A percentile compares a stretch with the other conserved stretches of the same genome.
These are phyloP conservation scores for Aphelinus certus DNA, from an alignment of 1,140 invertebrate species.

Conservation along the genomic window DNA sequence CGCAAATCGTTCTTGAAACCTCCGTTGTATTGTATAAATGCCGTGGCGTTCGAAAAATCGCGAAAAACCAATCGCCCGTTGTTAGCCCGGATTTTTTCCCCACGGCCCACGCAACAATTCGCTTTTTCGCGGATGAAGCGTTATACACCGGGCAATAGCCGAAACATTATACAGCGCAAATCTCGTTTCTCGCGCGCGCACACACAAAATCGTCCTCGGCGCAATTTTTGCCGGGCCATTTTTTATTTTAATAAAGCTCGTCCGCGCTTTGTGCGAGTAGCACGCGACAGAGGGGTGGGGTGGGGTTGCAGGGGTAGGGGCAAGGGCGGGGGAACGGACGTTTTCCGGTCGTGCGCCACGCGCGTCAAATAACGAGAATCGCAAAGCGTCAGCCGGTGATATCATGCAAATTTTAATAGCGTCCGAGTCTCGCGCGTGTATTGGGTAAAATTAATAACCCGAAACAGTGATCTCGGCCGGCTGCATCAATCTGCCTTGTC, in stretches of 20 bases:
- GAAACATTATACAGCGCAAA: background rate
- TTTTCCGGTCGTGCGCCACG: background rate
- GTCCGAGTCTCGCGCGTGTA: conserved; percentile 16
- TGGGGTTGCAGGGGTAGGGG: too few species aligned
- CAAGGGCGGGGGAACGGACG: background rate
- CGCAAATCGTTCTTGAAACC: too few species aligned
- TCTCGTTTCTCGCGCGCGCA: background rate
- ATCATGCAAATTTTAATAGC: conserved; percentile 36
- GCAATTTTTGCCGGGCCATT: conserved; percentile 9
- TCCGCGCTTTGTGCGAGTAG: background rate
- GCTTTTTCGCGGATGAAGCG: too few species aligned
- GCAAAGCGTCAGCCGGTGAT: background rate
- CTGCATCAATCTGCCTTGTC: conserved; percentile 37
- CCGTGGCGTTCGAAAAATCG: too few species aligned
- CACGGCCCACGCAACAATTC: too few species aligned
- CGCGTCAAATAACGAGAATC: conserved; percentile 28
- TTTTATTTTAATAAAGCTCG: conserved; percentile 32
- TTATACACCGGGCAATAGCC: background rate
- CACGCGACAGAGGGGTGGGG: too few species aligned
- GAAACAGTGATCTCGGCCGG: conserved; percentile 18
- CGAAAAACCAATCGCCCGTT: too few species aligned
- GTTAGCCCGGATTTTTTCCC: too few species aligned
- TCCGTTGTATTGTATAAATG: too few species aligned
- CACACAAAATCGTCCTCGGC: background rate
- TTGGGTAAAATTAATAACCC: conserved; percentile 32